Evolutionary conservation across 2,888 invertebrate species (phyloP).

Genomic region (Cryptophagus acutangulus): DNA sequence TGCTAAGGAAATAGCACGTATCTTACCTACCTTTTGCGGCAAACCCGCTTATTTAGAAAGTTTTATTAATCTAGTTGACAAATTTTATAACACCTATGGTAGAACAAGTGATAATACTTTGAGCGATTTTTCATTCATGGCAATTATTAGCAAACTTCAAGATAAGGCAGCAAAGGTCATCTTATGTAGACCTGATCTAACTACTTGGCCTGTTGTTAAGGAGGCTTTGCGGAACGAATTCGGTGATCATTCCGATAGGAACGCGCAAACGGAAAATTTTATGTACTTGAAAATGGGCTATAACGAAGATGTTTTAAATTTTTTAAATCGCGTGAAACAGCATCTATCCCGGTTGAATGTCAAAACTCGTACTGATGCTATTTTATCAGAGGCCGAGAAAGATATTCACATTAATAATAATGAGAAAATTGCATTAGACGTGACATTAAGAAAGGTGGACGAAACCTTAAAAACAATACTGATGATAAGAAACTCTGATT

Average conservation of each 20-base stretch:
- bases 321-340: slow-evolving; percentile 1
- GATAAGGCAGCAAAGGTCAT: slow-evolving; percentile 7
- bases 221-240: slow-evolving; percentile 30
- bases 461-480: not conserved
- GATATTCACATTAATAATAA: not conserved
- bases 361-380: not conserved
- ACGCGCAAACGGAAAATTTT: slow-evolving; percentile 1
- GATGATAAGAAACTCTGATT: not conserved
- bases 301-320: not conserved
- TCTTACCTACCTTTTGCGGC: not conserved
- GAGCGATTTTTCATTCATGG: slow-evolving; percentile 11
- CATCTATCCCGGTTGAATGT: not conserved
- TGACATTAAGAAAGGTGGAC: not conserved
- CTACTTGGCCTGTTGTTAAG: slow-evolving; percentile 15
- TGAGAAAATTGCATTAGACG: not conserved
- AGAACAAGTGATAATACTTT: slow-evolving; percentile 6
- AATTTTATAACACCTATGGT: slow-evolving; percentile 1
- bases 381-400: not conserved
- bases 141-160: slow-evolving; percentile 8
- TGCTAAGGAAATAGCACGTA: not conserved
- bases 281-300: not conserved
- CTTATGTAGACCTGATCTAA: slow-evolving; percentile 10
- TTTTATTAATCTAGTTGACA: slow-evolving; percentile 3
- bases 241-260: not conserved
- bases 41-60: not conserved